Conservation (phyloP, 2,888 invertebrate genomes). For the Tethea ocularis region DNA sequence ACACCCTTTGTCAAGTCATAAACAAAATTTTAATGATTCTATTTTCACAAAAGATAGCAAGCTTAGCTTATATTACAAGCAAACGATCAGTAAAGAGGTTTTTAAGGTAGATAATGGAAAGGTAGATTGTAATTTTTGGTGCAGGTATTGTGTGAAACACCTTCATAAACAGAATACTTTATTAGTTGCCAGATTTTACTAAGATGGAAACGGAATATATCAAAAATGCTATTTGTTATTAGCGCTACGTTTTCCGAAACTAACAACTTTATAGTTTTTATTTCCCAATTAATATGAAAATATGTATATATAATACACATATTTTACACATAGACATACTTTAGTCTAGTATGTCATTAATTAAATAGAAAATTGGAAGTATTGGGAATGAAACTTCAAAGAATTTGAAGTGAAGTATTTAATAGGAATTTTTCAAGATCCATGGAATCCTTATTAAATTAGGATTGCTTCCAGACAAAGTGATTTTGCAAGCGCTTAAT, state of each 20-base stretch:
- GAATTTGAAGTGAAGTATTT: constrained; percentile 19
- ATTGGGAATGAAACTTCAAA: constrained; percentile 17
- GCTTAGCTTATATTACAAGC: neutral
- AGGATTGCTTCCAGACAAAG: constrained; percentile 12
- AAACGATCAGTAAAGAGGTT: neutral
- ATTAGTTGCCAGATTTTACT: neutral
- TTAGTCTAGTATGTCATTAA: constrained; percentile 14
- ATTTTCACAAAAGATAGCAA: constrained; percentile 11
- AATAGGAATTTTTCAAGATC: constrained; percentile 20
- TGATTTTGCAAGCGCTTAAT: neutral
- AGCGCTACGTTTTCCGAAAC: neutral
- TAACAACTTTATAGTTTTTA: neutral
- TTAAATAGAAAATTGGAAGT: constrained; percentile 16
- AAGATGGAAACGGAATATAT: neutral
- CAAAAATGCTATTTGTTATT: neutral
- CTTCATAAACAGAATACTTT: neutral
- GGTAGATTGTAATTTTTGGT: neutral
- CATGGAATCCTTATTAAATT: constrained; percentile 19
- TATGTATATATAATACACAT: neutral
- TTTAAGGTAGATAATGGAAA: neutral
- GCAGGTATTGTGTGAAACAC: neutral
- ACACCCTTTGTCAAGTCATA: constrained; percentile 31
- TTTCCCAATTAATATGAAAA: no score
- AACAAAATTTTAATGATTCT: constrained; percentile 37
- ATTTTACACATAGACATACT: no score